Evolutionary conservation across 2,113 vertebrate species (phyloP).

Genomic region (Notothenia coriiceps): DNA sequence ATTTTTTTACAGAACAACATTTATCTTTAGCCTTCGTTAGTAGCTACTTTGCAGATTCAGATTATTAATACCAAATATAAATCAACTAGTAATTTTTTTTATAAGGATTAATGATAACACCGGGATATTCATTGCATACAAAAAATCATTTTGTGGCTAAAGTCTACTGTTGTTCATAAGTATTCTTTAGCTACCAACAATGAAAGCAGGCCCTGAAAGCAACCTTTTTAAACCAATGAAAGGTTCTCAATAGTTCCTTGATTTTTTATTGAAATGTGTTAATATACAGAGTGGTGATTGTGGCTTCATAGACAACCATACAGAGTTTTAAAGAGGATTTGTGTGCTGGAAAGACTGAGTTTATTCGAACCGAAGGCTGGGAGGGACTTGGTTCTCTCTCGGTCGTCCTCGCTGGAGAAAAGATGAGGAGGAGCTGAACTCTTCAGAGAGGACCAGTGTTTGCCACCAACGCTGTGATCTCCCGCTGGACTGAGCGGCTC

Average conservation of each 20-base stretch:
- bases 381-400: slow-evolving; percentile 87
- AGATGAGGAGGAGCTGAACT: slow-evolving; percentile 72
- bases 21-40: too few relatives aligned
- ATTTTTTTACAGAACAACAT: too few relatives aligned
- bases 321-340: neutral
- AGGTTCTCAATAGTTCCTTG: neutral
- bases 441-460: slow-evolving; percentile 83
- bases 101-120: too few relatives aligned
- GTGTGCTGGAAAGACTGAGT: neutral
- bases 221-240: too few relatives aligned
- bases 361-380: slow-evolving; percentile 82
- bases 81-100: too few relatives aligned
- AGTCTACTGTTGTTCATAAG: neutral
- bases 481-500: slow-evolving; percentile 68
- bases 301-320: neutral
- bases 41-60: too few relatives aligned
- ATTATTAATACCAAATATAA: too few relatives aligned
- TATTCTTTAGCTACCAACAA: neutral
- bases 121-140: too few relatives aligned
- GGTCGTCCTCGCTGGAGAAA: slow-evolving; percentile 70
- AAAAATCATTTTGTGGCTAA: too few relatives aligned
- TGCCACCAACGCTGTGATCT: slow-evolving; percentile 42
- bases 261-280: neutral
- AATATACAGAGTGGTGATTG: too few relatives aligned
- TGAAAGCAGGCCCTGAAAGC: neutral